Percentiles rank a stretch among this genome's conserved stretches.
These are phyloP conservation scores for Neopipo cinnamomea DNA, from an alignment of 2,113 vertebrate species.

Conservation along the genomic window DNA sequence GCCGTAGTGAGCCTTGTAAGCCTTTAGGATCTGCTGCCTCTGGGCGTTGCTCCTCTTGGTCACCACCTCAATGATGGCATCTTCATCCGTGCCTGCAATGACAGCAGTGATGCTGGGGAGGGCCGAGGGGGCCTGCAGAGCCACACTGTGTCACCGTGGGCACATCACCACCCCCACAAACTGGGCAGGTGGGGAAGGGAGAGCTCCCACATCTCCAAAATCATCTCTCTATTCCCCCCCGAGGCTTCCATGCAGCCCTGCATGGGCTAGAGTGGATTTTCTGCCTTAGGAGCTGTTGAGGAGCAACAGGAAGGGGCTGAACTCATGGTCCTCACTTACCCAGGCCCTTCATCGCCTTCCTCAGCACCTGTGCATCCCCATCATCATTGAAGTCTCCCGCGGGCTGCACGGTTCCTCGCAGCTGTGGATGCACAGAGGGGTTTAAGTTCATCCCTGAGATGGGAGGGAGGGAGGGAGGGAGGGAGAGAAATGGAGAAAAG, in stretches of 20 bases:
- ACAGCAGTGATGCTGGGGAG: neutral
- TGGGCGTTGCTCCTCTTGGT: slow-evolving; percentile 86
- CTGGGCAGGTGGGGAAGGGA: neutral
- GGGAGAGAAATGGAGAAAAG: neutral
- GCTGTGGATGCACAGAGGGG: slow-evolving; percentile 64
- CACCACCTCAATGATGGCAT: slow-evolving; percentile 88
- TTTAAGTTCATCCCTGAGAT: neutral
- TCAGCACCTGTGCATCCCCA: slow-evolving; percentile 86
- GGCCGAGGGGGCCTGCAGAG: neutral
- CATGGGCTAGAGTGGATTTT: neutral
- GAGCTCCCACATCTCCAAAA: neutral
- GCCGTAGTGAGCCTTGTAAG: slow-evolving; percentile 93
- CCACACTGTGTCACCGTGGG: neutral
- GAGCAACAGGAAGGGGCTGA: neutral
- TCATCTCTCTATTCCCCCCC: rapidly evolving
- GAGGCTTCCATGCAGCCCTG: neutral
- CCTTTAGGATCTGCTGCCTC: slow-evolving; percentile 88
- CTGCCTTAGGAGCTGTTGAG: neutral
- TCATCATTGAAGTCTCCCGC: slow-evolving; percentile 77
- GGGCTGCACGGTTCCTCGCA: slow-evolving; percentile 81
- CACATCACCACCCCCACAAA: rapidly evolving
- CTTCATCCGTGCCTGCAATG: slow-evolving; percentile 88
- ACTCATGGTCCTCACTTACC: slow-evolving; percentile 65
- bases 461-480: neutral
- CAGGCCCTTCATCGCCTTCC: slow-evolving; percentile 97